Evolutionary conservation across 2,113 vertebrate species (phyloP), one percentile per base, ranked within the genome.

Genomic region (Pachyramphus minor): DNA sequence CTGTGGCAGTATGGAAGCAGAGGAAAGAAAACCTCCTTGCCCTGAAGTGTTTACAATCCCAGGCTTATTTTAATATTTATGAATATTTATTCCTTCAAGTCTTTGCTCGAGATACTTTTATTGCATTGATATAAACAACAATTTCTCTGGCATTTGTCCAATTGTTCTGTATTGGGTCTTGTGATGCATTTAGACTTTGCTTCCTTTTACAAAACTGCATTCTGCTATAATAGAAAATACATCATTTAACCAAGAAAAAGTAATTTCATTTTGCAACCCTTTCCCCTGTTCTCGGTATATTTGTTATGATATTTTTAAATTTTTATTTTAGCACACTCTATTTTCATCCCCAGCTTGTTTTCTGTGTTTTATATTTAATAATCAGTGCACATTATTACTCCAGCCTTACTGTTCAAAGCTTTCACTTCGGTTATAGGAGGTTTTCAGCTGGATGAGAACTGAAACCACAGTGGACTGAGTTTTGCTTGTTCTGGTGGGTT

Each of bases 81-180:
- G 88, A 95, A 94, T 96, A 95, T 97, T 96, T 97, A 97, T 96
- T 94, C 59, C 90, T 97, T 81, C 88, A 78, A 86, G 74, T 8
- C 88, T 93, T 96, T 90, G 77, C 85, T 93, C 1, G 0, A 95
- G 89, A 91, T 92, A 84, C 49, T 96, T 97, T 91, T 87, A 96
- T 90, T 92, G 87, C 89, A 68, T 90, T 94, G 77, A 77, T 78
- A 79, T 84, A 92, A 90, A 96, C 67, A 96, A 90, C 85, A 85
- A 96, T 90, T 95, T 91, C 86, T 84, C 91, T 91, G 85, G 90
- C 90, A 55, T 90, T 66, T 79, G 89, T 60, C 88, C 92, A 96
- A 90, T 91, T 89, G 83, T 88, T 92, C 88, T 66, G 55, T 30
- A 37, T 41, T 52, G 21, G 19, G 45, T 66, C 80, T 90, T 82